Evolutionary conservation across 2,113 vertebrate species (phyloP), one percentile per base, ranked within the genome.

Genomic region (Misgurnus mizolepis): DNA sequence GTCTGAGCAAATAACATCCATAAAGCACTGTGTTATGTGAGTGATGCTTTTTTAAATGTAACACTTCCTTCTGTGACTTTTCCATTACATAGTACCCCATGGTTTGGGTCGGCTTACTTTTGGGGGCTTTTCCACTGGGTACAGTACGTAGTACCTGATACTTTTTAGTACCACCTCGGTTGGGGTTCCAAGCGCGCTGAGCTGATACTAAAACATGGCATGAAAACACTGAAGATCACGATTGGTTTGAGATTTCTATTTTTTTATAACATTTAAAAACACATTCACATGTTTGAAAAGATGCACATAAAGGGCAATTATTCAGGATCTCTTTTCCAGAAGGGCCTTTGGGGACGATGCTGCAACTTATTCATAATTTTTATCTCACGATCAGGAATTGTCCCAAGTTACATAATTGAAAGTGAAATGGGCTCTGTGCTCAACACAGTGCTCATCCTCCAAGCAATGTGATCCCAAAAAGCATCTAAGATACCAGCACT

Each of bases 311-410:
- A 53, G 15, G 58, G 80, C 70, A 76, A 76, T 83, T 45, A 62
- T 66, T 50, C 41, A 71, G 60, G 79, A 79, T 68, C 53, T 75
- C 47, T 71, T 58, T 73, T 84, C 27, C 79, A 64, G 83, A 86
- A 82, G 85, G 72, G 72, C 86, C 88, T 83, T 4, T 71, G 82
- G 89, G 88, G 83, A 2, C 27, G 74, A 78, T 81, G 76, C 87
- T 82, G 85, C 91, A 89, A 90, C 90, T 91, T 90, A 92, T 90
- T 88, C 88, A 39, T 87, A 90, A 92, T 92, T 92, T 92, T 92
- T 92, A 92, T 86, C 88, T 82, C 80, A 11, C 73, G 80, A 84
- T 85, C 84, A 88, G 87, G 85, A 89, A 87, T 87, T 82, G 83
- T 56, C 62, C 27, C 49, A 56, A 4, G 80, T 91, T 92, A 86